phyloP scores from a whole-genome alignment of 30 jellyfish, hydroid and myxozoan species.

The Clytia hemisphaerica region DNA sequence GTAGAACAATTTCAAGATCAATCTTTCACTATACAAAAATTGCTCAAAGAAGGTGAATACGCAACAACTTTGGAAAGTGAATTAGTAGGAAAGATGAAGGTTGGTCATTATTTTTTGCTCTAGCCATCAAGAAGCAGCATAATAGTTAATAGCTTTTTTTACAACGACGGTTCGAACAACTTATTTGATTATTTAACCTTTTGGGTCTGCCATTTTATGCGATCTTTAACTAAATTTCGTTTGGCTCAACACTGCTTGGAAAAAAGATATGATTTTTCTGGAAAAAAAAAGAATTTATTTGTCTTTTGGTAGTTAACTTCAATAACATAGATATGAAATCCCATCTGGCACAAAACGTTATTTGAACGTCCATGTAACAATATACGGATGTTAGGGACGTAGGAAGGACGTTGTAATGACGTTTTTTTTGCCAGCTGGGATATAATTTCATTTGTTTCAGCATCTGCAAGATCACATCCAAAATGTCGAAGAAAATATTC shows the following conservation, averaged over 20 bases:
- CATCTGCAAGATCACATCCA: conserved; percentile 25
- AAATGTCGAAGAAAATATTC: conserved; percentile 33
- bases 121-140: neutral
- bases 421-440: no score
- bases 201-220: no score
- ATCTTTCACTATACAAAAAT: conserved; percentile 47
- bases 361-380: neutral
- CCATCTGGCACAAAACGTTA: neutral
- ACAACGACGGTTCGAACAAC: no score
- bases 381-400: neutral
- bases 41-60: conserved; percentile 54
- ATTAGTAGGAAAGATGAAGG: conserved; percentile 5
- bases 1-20: conserved; percentile 55
- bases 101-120: neutral
- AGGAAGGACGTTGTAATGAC: neutral
- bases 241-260: no score
- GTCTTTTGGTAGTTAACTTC: no score
- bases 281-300: no score
- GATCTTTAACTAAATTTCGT: no score
- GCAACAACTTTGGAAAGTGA: neutral
- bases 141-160: no score
- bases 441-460: conserved; percentile 40
- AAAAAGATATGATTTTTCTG: no score
- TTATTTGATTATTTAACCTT: no score
- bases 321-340: no score